A percentile compares a stretch with the other conserved stretches of the same genome.
phyloP scores from a whole-genome alignment of 2,113 vertebrate species.

The Axis porcinus region DNA sequence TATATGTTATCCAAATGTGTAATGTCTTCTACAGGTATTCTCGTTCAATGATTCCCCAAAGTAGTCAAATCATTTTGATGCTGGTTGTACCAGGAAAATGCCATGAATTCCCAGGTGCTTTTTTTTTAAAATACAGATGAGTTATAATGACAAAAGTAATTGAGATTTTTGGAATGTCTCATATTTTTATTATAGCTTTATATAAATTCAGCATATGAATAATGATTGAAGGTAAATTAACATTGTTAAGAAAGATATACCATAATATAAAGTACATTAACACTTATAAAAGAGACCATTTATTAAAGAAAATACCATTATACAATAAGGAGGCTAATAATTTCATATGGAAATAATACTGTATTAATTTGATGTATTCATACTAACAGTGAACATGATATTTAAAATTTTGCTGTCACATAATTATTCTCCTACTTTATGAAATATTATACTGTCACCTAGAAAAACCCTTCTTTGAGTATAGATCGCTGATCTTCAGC shows the following conservation, averaged over 20 bases:
- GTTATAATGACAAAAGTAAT: conserved; percentile 48
- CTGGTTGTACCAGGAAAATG: background rate
- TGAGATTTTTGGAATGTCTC: conserved; percentile 50
- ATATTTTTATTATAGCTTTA: conserved; percentile 52
- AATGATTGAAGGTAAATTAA: conserved; percentile 54
- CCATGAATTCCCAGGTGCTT: background rate
- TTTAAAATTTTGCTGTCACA: conserved; percentile 73
- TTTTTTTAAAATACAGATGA: background rate
- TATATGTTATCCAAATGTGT: background rate
- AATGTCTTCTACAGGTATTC: background rate
- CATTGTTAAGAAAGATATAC: conserved; percentile 51
- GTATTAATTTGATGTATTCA: conserved; percentile 72
- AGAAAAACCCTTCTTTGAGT: conserved; percentile 63
- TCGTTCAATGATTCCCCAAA: background rate
- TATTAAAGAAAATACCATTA: conserved; percentile 65
- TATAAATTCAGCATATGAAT: conserved; percentile 54
- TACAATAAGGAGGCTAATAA: conserved; percentile 66
- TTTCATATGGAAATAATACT: conserved; percentile 73
- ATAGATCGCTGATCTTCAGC: conserved; percentile 62
- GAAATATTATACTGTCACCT: conserved; percentile 70
- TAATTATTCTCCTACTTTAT: conserved; percentile 69
- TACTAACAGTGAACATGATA: conserved; percentile 71
- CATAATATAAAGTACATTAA: conserved; percentile 54
- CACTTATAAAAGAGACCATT: conserved; percentile 51
- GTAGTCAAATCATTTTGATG: background rate